Evolutionary conservation across 1,140 invertebrate species (phyloP).

Genomic region (Cardiocondyla obscurior): DNA sequence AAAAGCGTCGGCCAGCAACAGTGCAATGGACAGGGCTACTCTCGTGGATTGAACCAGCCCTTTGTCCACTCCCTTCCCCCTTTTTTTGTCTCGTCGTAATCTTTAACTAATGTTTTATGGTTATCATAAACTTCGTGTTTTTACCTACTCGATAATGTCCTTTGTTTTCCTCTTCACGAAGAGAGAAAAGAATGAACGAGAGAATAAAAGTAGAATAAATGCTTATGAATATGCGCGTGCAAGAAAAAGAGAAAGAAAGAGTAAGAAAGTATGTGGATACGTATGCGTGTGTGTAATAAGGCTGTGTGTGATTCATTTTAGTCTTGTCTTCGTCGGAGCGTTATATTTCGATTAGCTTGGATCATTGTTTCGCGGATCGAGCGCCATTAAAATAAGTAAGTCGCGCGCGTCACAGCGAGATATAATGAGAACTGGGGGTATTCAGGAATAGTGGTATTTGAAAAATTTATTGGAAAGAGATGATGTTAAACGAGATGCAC

Average conservation of each 20-base stretch:
- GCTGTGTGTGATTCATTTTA: conserved; percentile 40
- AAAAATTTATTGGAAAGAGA: not conserved
- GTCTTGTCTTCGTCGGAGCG: conserved; percentile 31
- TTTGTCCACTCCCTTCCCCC: conserved; percentile 29
- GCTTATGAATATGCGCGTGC: conserved; percentile 1
- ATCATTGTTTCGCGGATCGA: conserved; percentile 34
- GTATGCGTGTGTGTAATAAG: conserved; percentile 2
- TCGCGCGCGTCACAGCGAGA: not conserved
- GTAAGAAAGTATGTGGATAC: no score
- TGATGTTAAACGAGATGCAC: not conserved
- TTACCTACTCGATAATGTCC: conserved; percentile 36
- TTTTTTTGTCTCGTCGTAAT: conserved; percentile 59
- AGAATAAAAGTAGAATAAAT: conserved; percentile 20
- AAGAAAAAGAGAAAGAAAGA: not conserved
- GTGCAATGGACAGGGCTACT: conserved; percentile 65
- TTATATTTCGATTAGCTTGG: conserved; percentile 35
- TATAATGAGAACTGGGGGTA: conserved; percentile 5
- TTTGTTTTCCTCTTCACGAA: conserved; percentile 45
- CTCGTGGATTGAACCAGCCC: conserved; percentile 33
- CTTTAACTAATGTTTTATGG: conserved; percentile 48
- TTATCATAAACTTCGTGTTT: conserved; percentile 53
- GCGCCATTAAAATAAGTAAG: not conserved
- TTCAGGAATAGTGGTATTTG: not conserved
- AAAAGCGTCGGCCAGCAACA: conserved; percentile 48
- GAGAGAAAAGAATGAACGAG: conserved; percentile 32